A percentile compares a stretch with the other conserved stretches of the same genome.
These are phyloP conservation scores for Eupithecia subfuscata DNA, from an alignment of 2,888 invertebrate genomes.

Conservation along the genomic window DNA sequence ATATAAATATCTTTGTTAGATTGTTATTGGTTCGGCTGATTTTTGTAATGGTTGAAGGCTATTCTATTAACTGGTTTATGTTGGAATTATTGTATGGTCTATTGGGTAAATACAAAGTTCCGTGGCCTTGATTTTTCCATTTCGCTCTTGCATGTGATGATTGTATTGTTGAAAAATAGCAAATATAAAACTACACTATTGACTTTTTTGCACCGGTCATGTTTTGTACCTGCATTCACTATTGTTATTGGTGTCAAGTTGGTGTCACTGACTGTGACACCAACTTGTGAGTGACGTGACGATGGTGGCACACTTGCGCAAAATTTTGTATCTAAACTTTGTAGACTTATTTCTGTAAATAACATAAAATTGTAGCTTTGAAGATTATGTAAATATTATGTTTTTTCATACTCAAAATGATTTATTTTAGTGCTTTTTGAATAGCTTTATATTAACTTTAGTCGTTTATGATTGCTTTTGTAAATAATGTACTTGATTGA, in stretches of 20 bases:
- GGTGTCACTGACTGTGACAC: too few species aligned
- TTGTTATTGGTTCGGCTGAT: background rate
- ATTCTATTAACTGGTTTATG: background rate
- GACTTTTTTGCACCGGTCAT: background rate
- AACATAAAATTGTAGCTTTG: too few species aligned
- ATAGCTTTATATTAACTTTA: too few species aligned
- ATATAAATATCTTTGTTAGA: background rate
- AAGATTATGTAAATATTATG: too few species aligned
- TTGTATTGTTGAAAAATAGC: background rate
- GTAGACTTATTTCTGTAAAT: too few species aligned
- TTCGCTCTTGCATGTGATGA: background rate
- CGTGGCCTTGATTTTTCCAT: background rate
- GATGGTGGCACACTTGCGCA: too few species aligned
- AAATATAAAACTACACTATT: background rate
- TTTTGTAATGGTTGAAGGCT: background rate
- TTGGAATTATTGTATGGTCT: background rate
- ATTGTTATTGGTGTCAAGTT: background rate
- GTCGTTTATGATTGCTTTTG: too few species aligned
- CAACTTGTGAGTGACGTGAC: too few species aligned
- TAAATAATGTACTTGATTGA: too few species aligned
- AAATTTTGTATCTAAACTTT: too few species aligned
- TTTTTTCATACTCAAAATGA: too few species aligned
- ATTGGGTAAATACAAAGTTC: background rate
- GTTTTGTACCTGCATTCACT: background rate
- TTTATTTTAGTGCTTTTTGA: too few species aligned